A percentile compares a stretch with the other conserved stretches of the same genome.
phyloP scores from a whole-genome alignment of 2,113 vertebrate species.

The Felis chaus region DNA sequence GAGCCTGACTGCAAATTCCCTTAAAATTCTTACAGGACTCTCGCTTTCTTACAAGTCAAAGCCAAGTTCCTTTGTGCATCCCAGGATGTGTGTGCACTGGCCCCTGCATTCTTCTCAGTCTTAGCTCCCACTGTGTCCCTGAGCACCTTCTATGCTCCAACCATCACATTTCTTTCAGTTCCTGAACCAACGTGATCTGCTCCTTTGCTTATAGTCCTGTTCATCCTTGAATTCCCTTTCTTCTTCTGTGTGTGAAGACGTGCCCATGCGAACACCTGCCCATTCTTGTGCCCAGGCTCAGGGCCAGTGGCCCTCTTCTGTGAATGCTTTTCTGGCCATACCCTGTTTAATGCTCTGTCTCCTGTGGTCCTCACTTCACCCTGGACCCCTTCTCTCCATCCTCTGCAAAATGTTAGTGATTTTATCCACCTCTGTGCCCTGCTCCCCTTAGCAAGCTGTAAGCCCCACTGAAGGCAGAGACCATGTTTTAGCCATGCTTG shows the following conservation, averaged over 20 bases:
- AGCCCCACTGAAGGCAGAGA: not conserved
- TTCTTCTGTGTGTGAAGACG: not conserved
- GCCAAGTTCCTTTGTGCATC: fast-evolving
- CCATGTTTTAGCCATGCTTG: not conserved
- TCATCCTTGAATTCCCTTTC: not conserved
- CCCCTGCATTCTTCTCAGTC: not conserved
- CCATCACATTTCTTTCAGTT: fast-evolving
- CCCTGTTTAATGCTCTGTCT: too few species aligned
- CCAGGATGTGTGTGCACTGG: not conserved
- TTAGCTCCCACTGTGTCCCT: fast-evolving
- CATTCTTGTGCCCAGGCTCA: not conserved
- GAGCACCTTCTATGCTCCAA: too few species aligned
- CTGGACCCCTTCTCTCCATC: not conserved
- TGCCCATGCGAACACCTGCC: not conserved
- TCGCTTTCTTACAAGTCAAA: not conserved
- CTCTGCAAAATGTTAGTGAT: fast-evolving
- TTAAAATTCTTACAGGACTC: not conserved
- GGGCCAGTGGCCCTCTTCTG: not conserved
- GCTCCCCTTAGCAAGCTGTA: not conserved
- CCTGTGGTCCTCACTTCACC: fast-evolving
- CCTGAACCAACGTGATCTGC: not conserved
- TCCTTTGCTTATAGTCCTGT: not conserved
- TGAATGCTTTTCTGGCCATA: not conserved
- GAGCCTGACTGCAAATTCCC: not conserved
- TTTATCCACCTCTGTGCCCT: not conserved